Percentiles rank a stretch among this genome's conserved stretches.
phyloP scores from a whole-genome alignment of 2,113 vertebrate genomes.

The Trematocara macrostoma region DNA sequence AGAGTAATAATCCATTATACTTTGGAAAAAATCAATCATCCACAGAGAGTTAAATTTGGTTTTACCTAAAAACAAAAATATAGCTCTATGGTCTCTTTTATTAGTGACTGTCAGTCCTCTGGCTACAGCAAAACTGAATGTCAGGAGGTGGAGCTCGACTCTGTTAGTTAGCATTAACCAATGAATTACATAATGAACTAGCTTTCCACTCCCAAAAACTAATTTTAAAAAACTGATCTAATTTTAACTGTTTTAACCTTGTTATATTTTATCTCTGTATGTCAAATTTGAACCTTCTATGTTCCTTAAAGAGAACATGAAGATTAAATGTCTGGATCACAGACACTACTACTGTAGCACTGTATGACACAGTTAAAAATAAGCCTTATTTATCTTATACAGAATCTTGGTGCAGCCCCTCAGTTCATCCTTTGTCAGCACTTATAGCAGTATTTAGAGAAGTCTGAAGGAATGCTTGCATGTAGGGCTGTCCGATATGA shows the following conservation, averaged over 20 bases:
- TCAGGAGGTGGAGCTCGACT: neutral
- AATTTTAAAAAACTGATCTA: rapidly evolving
- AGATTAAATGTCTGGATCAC: neutral
- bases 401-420: neutral
- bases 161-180: neutral
- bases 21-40: neutral
- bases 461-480: neutral
- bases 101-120: neutral
- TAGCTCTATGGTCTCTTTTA: rapidly evolving
- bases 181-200: neutral
- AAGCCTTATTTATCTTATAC: neutral
- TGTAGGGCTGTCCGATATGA: too few species aligned
- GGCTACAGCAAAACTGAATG: neutral
- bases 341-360: neutral
- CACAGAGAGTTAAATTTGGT: neutral
- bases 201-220: neutral
- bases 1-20: neutral
- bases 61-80: neutral
- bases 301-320: neutral
- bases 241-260: neutral
- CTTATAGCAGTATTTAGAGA: neutral
- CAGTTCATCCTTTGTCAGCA: neutral
- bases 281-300: neutral
- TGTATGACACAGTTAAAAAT: neutral
- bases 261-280: neutral